These are phyloP conservation scores for Megalonaias nervosa DNA, from an alignment of 1,140 invertebrate genomes.

Conservation along the genomic window DNA sequence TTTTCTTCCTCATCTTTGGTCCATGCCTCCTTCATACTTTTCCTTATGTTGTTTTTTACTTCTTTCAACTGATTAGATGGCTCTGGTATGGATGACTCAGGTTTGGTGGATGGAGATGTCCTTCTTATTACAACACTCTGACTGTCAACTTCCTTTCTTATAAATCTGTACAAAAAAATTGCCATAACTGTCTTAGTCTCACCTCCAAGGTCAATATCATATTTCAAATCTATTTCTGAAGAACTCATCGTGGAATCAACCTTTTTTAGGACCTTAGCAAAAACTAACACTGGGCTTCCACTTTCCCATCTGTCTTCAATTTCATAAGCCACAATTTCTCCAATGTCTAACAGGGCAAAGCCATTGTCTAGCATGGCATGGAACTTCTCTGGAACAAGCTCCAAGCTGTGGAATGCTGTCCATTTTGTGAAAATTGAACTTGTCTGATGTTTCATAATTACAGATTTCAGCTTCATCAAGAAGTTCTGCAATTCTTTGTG, in stretches of 20 bases:
- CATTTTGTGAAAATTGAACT: too few relatives aligned
- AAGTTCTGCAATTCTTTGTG: too few relatives aligned
- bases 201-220: conserved; percentile 47
- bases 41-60: conserved; percentile 38
- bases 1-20: conserved; percentile 40
- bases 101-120: background rate
- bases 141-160: conserved; percentile 17
- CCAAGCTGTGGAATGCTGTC: background rate
- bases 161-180: conserved; percentile 51
- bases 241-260: background rate
- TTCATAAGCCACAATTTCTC: conserved; percentile 39
- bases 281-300: conserved; percentile 20
- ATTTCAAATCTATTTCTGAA: conserved; percentile 29
- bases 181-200: conserved; percentile 32
- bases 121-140: background rate
- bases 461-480: too few relatives aligned
- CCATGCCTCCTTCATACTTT: conserved; percentile 47
- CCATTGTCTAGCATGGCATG: conserved; percentile 10
- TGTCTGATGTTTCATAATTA: too few relatives aligned
- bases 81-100: background rate
- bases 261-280: conserved; percentile 33
- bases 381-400: conserved; percentile 17
- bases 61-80: conserved; percentile 12
- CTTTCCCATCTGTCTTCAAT: background rate
- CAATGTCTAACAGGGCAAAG: conserved; percentile 49